Evolutionary conservation across 2,797 vertebrate genomes (phyloP), one percentile per base, ranked within the genome.

Genomic region (Gambusia yucatana): DNA sequence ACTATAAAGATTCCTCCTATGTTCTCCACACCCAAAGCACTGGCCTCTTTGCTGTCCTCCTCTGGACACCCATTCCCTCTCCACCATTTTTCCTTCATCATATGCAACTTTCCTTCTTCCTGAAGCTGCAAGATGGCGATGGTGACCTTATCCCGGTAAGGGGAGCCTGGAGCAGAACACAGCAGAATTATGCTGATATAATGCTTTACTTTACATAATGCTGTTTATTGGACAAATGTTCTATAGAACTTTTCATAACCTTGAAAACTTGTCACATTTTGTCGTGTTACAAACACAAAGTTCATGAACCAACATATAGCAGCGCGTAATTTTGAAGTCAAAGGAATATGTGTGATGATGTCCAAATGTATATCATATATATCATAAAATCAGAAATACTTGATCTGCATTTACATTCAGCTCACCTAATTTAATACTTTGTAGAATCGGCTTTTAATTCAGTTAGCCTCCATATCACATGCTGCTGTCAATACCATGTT

Each of bases 31-130:
- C 98, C 98, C 0, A 99, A 92, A 67, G 98, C 98, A 5, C 98
- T 99, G 89, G 98, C 98, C 87, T 99, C 98, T 82, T 98, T 99
- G 94, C 96, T 98, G 90, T 99, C 98, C 88, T 99, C 98, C 91
- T 99, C 98, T 0, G 98, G 98, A 83, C 98, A 99, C 67, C 98
- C 98, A 0, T 98, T 98, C 1, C 98, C 98, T 48, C 98, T 81
- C 98, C 98, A 99, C 98, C 98, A 99, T 85, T 98, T 99, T 91
- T 99, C 98, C 92, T 99, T 99, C 98, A 99, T 98, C 98, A 99
- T 98, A 91, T 99, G 98, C 74, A 99, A 94, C 87, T 98, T 99
- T 5, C 98, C 98, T 82, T 98, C 98, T 79, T 99, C 98, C 94
- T 99, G 98, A 46, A 99, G 96, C 92, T 99, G 98, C 79, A 99